Evolutionary conservation across 2,888 invertebrate genomes (phyloP), one percentile per base, ranked within the genome.

Genomic region (Alloscopus bannaensis): DNA sequence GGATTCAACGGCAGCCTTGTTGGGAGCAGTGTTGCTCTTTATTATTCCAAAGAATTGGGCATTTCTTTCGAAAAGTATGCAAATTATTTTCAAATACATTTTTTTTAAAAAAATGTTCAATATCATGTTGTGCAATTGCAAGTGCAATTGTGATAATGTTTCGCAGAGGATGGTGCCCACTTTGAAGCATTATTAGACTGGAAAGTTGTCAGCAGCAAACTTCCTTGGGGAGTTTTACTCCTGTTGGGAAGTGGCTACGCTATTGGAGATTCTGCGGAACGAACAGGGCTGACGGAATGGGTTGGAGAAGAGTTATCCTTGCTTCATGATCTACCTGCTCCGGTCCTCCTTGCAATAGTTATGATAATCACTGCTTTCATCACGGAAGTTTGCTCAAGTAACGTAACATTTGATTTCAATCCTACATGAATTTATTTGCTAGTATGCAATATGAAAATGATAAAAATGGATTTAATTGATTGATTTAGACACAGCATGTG

Each of bases 161-260:
- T 62, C 45, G 28, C n/a, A 77, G 79, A 55, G 52, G 73, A 79
- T 11, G 47, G 26, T 22, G 65, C 24, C 2, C 57, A 20, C 3
- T 69, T 31, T 57, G 72, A 81, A 57, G 47, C 81, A 0, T 29
- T 82, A 0, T 55, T 84, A 11, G 83, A 83, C 22, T 84, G 84
- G 84, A 76, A 76, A n/a, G 82, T 70, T 29, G 83, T 81, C 20
- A 40, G 71, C n/a, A 22, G 55, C 8, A 75, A 78, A 31, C 36
- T 84, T 57, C 82, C 84, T 0, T 84, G 84, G 84, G 84, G 80
- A n/a, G 76, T 83, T 24, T 47, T 82, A 16, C 65, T 82, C 11
- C 64, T 84, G 0, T 65, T 84, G 13, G 84, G 82, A 18, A 47
- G 57, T 45, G 81, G 81, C 4, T 81, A 68, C 47, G 81, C 81